Percentiles rank a stretch among this genome's conserved stretches.
Conservation (phyloP, 2,113 vertebrate species). For the Gymnarchus niloticus region DNA sequence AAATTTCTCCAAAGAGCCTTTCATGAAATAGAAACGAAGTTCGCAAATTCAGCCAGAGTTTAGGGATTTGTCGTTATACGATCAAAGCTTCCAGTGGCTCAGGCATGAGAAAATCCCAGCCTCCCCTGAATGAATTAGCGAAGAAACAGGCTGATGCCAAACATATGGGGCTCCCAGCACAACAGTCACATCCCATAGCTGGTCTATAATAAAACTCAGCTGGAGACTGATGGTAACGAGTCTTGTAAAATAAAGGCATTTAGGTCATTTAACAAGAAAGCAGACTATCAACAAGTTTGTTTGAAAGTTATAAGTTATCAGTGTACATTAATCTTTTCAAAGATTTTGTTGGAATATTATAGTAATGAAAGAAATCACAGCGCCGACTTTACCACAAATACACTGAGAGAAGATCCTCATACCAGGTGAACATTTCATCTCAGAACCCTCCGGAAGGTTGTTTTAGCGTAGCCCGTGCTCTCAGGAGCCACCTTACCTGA, state of each 20-base stretch:
- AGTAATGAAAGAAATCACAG: background rate
- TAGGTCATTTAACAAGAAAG: background rate
- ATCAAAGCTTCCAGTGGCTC: background rate
- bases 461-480: background rate
- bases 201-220: background rate
- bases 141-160: background rate
- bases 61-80: background rate
- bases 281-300: background rate
- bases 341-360: background rate
- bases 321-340: background rate
- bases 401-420: too few relatives aligned
- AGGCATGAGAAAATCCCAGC: background rate
- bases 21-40: background rate
- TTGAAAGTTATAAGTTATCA: background rate
- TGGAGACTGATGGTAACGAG: background rate
- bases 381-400: background rate
- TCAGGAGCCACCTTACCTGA: constrained; percentile 68
- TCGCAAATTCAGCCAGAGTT: too few relatives aligned
- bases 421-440: too few relatives aligned
- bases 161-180: background rate
- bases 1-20: background rate
- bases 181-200: too few relatives aligned
- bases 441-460: background rate
- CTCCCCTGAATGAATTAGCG: background rate
- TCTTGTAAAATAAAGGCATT: background rate